Evolutionary conservation across 2,113 vertebrate genomes (phyloP), one percentile per base, ranked within the genome.

Genomic region (Catharus fuscescens): DNA sequence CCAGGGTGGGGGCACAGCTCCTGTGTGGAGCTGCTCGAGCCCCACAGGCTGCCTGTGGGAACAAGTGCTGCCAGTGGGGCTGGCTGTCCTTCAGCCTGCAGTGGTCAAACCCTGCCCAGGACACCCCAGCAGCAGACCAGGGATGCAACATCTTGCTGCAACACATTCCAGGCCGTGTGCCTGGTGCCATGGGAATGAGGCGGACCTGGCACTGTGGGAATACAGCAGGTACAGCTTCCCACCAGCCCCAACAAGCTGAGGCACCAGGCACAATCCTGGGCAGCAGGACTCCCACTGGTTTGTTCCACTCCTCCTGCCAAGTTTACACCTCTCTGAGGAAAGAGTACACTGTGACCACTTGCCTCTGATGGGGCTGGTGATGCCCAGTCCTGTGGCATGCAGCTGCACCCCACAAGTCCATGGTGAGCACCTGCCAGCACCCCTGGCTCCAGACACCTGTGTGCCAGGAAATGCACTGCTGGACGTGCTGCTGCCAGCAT

Each of bases 311-410:
- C 57, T 72, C 36, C 72, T 80, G 62, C 72, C 24, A 80, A 52
- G 23, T 31, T 48, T 32, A 18, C n/a, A 61, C n/a, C 31, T 53
- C 50, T 10, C 38, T 18, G 9, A 65, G 24, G 23, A 67, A 66
- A 31, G 17, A 31, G 28, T n/a, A 3, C n/a, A 7, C 38, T 12
- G 36, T 14, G 12, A 54, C 38, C 25, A 10, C 44, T 42, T 50
- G 76, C 17, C 36, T 80, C 60, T 2, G 1, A 9, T 1, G 2
- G 40, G 53, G 32, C 0, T 23, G 25, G 12, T 34, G n/a, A n/a
- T 0, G 0, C 10, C 50, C 5, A 3, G 4, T 21, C 73, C 56
- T 8, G 14, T 1, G 1, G n/a, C 74, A 69, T 11, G 25, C 77
- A 72, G 59, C 48, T 56, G 40, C n/a, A 86, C 38, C 47, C 44